Percentiles rank a stretch among this genome's conserved stretches.
phyloP scores from a whole-genome alignment of 1,140 invertebrate genomes.

The Diabrotica undecimpunctata region DNA sequence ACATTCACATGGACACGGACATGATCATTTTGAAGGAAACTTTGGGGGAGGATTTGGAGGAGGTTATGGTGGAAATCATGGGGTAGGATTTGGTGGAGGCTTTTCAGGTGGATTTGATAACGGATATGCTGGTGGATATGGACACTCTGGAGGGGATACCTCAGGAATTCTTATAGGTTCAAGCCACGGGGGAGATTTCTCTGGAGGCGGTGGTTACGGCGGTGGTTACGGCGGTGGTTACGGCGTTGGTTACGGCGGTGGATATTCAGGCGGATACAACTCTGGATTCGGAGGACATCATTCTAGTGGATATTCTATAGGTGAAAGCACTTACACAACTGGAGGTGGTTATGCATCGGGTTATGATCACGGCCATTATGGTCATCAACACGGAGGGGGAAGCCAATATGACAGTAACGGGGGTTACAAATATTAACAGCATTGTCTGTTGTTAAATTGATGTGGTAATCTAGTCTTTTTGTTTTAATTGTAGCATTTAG shows the following conservation, averaged over 20 bases:
- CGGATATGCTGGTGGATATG: conserved; percentile 17
- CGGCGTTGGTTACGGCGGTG: no score
- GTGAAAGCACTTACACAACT: background rate
- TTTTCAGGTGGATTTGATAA: background rate
- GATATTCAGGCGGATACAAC: background rate
- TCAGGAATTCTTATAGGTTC: no score
- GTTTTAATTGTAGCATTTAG: background rate
- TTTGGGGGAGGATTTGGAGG: background rate
- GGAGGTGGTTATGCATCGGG: conserved; percentile 4
- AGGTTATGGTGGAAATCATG: background rate
- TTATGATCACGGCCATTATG: background rate
- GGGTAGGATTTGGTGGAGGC: background rate
- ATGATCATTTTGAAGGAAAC: no score
- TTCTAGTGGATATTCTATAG: background rate
- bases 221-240: no score
- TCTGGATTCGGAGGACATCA: background rate
- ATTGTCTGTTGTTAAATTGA: background rate
- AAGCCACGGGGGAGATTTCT: no score
- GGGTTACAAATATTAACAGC: conserved; percentile 27
- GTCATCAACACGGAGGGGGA: background rate
- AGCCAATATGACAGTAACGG: conserved; percentile 26
- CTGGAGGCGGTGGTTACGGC: no score
- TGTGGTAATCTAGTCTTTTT: conserved; percentile 1
- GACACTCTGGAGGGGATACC: background rate
- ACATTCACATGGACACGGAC: no score